Conservation (phyloP, 2,888 invertebrate species). For the Cephus pulcher region DNA sequence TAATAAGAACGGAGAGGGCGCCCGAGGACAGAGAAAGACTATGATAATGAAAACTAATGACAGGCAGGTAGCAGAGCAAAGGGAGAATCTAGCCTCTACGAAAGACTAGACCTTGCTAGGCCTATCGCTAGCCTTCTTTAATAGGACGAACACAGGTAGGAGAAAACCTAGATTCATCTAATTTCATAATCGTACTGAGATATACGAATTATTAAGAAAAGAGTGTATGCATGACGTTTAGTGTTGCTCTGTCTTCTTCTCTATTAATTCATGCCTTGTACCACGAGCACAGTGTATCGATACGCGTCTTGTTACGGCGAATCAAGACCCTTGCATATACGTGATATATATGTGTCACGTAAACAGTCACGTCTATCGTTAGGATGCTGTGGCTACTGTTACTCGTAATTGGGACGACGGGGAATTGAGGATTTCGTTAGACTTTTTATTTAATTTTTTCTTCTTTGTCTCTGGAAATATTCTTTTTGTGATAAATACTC, state of each 20-base stretch:
- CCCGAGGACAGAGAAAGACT: not conserved
- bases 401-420: not conserved
- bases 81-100: conserved; percentile 47
- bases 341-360: not conserved
- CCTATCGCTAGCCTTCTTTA: conserved; percentile 48
- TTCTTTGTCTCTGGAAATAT: not conserved
- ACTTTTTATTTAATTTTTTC: not conserved
- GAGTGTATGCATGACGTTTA: conserved; percentile 17
- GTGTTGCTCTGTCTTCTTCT: conserved; percentile 1
- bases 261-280: not conserved
- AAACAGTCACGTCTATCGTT: not conserved
- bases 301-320: not conserved
- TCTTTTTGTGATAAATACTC: not conserved
- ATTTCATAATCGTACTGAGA: conserved; percentile 39
- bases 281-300: not conserved
- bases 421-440: not conserved
- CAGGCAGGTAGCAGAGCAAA: conserved; percentile 62
- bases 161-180: conserved; percentile 45
- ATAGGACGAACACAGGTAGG: conserved; percentile 56
- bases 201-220: conserved; percentile 15
- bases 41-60: conserved; percentile 45
- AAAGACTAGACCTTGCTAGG: conserved; percentile 54
- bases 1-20: conserved; percentile 11
- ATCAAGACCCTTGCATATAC: not conserved
- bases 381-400: not conserved